These are phyloP conservation scores for Oxystoma pomonae DNA, from an alignment of 2,888 invertebrate species.

Conservation along the genomic window DNA sequence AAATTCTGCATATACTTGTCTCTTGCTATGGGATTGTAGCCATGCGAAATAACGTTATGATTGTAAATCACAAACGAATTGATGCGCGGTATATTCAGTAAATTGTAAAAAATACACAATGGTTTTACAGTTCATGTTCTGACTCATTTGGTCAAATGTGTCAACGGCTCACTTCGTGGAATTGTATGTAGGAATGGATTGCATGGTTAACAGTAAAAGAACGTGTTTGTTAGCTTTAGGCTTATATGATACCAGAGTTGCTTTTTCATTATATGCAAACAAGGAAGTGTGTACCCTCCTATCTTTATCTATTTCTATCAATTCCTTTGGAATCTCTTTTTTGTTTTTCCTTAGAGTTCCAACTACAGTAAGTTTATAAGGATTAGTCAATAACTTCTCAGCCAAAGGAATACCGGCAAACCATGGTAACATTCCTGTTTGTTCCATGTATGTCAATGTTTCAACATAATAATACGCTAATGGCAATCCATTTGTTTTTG, in stretches of 20 bases:
- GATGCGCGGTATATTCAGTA: too few species aligned
- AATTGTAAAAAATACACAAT: too few species aligned
- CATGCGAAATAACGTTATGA: too few species aligned
- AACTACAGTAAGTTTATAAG: not conserved
- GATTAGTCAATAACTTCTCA: not conserved
- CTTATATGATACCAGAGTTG: conserved; percentile 1
- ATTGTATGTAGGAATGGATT: too few species aligned
- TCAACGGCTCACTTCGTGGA: too few species aligned
- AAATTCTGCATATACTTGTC: too few species aligned
- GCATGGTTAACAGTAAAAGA: not conserved
- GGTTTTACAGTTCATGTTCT: too few species aligned
- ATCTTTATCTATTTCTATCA: not conserved
- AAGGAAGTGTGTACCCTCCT: not conserved
- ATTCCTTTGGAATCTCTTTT: conserved; percentile 1
- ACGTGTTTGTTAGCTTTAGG: not conserved
- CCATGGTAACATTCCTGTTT: conserved; percentile 2
- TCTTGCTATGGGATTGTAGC: too few species aligned
- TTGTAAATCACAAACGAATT: too few species aligned
- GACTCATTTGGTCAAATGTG: too few species aligned
- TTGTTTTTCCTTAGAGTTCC: conserved; percentile 4
- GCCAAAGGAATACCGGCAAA: conserved; percentile 1
- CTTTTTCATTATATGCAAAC: not conserved
- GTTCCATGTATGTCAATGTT: conserved; percentile 1
- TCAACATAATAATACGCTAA: not conserved
- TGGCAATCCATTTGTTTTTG: conserved; percentile 6